Base-by-base conservation (phyloP, 2,888 invertebrate genomes). In the Clepsis dumicolana region DNA sequence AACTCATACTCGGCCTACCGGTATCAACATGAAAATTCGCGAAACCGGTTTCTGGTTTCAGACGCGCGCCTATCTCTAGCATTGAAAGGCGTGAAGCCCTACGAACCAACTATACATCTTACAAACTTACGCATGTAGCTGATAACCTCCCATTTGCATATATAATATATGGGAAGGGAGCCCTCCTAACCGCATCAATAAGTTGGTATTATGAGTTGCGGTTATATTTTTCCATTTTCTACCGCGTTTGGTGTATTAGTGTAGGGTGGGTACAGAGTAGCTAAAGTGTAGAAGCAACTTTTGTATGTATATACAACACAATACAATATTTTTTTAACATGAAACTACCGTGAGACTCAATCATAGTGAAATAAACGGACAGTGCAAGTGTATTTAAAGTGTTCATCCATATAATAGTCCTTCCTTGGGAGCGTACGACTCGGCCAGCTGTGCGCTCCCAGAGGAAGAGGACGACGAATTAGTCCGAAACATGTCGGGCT, bases 201-300 rank as follows among this genome's bases (percentile, higher is more conserved):
- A 67, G 1, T 63, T 41, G 18, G 62, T 38, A 12, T 7, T 63
- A 21, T 56, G 62, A 62, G 29, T 67, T 57, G 67, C 44, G 67
- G 67, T 67, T 67, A 63, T 63, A 67, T 50, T 67, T 67, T 67
- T 57, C 62, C 56, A 63, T 67, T 67, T 67, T 67, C 67, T 57
- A 67, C 56, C 52, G 50, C 62, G 56, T 67, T 66, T 63, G 67
- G 62, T 63, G 62, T 50, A 38, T 63, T 67, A 62, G 66, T 50
- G 27, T 53, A 21, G 65, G 67, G 62, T 57, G 67, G 56, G 24
- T 56, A 50, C 27, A 67, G 67, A 63, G 56, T 57, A 67, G n/a
- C 21, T 12, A 12, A 38, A 0, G 8, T 10, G n/a, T 10, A 67
- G 67, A 67, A 62, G 21, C 1, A 21, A 5, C 8, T n/a, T 59